Base-by-base conservation (phyloP, 2,888 invertebrate species). In the Drosophila leonis region DNA sequence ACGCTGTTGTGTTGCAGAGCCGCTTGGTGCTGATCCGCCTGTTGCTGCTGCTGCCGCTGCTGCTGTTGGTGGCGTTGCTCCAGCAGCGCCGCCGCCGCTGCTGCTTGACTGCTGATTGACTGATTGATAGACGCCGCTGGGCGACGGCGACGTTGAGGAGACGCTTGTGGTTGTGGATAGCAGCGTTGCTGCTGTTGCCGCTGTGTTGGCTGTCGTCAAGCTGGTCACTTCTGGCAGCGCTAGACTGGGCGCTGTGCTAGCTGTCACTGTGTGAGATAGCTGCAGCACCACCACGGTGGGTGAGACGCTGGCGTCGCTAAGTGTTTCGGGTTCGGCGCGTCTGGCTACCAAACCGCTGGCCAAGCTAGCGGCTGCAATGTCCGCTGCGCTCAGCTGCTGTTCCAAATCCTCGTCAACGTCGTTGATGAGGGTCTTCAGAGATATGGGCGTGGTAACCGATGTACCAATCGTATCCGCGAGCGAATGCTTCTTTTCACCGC, bases 31-130 rank as follows among this genome's bases (percentile, higher is more conserved):
- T 31, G 78, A 93, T 94, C 55, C 42, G 33, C 39, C 56, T 51
- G n/a, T 18, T 42, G 92, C 73, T 92, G 93, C 93, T 96, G 92
- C 74, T 92, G 93, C 93, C 96, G 95, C 91, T 95, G 87, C 68
- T 91, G 92, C 92, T 87, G 83, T 61, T 95, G 87, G 68, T 91
- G 92, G 92, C 86, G 83, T 65, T 20, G 52, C 57, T 42, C 57
- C 51, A 59, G 76, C 57, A 69, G 51, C 44, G 55, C 20, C 57
- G 54, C 55, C 35, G 42, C 46, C 55, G 75, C 56, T 52, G 39
- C 42, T 27, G 63, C 59, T 57, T 18, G 77, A 74, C 49, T 65
- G 82, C 64, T 84, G 72, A 65, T 69, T 71, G 57, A 52, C 61
- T 44, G 65, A 49, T 31, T 72, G 61, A 49, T 77, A 70, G 35